These are phyloP conservation scores for Euura saliciscinereae DNA, from an alignment of 1,140 invertebrate genomes.

Conservation along the genomic window DNA sequence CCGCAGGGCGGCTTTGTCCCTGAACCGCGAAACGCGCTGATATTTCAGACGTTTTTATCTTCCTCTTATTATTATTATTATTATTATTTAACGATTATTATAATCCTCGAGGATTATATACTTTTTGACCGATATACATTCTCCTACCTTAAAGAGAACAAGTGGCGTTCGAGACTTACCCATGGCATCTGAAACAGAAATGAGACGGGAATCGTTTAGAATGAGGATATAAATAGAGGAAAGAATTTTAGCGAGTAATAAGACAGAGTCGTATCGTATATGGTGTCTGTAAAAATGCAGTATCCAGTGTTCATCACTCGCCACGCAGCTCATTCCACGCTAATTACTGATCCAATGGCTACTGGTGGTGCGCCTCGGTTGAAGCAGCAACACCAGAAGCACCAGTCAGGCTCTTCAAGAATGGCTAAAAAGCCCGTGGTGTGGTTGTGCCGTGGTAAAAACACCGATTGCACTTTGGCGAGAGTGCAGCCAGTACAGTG, in stretches of 20 bases:
- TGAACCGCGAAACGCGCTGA: too few relatives aligned
- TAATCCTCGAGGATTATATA: too few relatives aligned
- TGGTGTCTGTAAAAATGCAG: not conserved
- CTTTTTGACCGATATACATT: not conserved
- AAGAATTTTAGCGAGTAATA: not conserved
- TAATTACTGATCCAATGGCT: conserved; percentile 29
- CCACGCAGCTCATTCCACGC: conserved; percentile 31
- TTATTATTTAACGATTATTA: too few relatives aligned
- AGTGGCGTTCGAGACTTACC: conserved; percentile 46
- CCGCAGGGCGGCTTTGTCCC: too few relatives aligned
- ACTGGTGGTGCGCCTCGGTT: not conserved
- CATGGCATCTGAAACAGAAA: conserved; percentile 60
- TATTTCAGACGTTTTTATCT: too few relatives aligned
- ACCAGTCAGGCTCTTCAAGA: not conserved
- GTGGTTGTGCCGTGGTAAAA: not conserved
- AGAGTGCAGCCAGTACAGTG: not conserved
- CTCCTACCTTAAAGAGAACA: not conserved
- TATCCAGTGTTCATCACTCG: conserved; percentile 2
- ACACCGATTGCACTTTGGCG: not conserved
- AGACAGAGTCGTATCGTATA: not conserved
- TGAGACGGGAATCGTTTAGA: not conserved
- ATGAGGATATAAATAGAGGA: not conserved
- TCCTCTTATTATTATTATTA: too few relatives aligned
- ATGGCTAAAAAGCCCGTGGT: not conserved
- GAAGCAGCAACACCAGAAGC: too few relatives aligned